Percentiles rank a stretch among this genome's conserved stretches.
Evolutionary conservation across 2,113 vertebrate species (phyloP).

Genomic region (Malurus elegans): DNA sequence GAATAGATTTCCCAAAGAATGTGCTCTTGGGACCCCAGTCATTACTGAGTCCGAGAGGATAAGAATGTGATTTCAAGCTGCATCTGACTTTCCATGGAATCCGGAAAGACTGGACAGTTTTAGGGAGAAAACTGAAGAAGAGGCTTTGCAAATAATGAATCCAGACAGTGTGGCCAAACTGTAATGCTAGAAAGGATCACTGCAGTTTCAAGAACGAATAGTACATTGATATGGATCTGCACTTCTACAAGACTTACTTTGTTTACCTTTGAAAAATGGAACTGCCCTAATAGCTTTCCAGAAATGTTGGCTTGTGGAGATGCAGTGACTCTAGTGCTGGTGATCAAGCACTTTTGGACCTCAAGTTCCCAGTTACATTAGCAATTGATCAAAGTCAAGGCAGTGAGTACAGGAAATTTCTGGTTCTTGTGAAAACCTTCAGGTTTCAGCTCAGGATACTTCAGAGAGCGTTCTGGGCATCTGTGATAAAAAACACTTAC

Average conservation of each 20-base stretch:
- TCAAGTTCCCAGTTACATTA: background rate
- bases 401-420: background rate
- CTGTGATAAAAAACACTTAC: constrained; percentile 1
- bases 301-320: background rate
- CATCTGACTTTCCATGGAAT: background rate
- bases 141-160: background rate
- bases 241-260: background rate
- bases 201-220: background rate
- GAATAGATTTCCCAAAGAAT: background rate
- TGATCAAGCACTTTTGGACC: background rate
- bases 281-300: background rate
- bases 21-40: background rate
- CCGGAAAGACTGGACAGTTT: background rate
- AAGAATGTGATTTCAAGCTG: background rate
- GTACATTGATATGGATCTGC: background rate
- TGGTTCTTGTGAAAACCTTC: background rate
- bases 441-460: background rate
- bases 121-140: background rate
- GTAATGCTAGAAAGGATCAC: background rate
- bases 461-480: background rate
- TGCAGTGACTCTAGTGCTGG: background rate
- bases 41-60: background rate
- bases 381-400: constrained; percentile 13
- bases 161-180: background rate
- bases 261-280: background rate